These are phyloP conservation scores for Ricordea florida DNA, from an alignment of 92 coral and sea anemone genomes.

Conservation along the genomic window DNA sequence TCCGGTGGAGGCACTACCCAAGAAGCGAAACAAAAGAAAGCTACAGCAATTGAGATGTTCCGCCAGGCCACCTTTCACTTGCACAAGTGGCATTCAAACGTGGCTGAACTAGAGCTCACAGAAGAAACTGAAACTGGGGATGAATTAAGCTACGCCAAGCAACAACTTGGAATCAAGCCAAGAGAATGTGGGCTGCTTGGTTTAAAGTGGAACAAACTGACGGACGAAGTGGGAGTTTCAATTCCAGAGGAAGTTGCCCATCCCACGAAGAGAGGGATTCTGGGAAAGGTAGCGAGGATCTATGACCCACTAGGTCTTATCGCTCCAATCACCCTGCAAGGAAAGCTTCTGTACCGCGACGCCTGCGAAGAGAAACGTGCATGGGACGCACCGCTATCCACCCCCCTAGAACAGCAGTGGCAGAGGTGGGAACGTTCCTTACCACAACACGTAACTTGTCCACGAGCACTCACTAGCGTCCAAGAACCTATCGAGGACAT, in stretches of 20 bases:
- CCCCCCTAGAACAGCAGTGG: slow-evolving; percentile 25
- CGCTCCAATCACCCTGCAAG: slow-evolving; percentile 40
- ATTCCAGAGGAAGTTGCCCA: slow-evolving; percentile 13
- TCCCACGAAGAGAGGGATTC: slow-evolving; percentile 46
- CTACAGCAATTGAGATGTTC: slow-evolving; percentile 19
- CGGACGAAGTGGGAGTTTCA: slow-evolving; percentile 26
- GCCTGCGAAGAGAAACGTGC: slow-evolving; percentile 47
- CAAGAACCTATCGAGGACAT: slow-evolving; percentile 24
- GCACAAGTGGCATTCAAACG: slow-evolving; percentile 69
- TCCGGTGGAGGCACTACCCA: slow-evolving; percentile 37
- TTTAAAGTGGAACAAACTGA: slow-evolving; percentile 36
- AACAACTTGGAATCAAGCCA: slow-evolving; percentile 8
- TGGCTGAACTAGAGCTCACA: slow-evolving; percentile 27
- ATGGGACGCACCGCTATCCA: slow-evolving; percentile 47
- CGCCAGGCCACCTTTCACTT: slow-evolving; percentile 40
- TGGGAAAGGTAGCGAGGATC: slow-evolving; percentile 34
- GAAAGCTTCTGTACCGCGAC: slow-evolving; percentile 44
- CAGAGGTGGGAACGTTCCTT: slow-evolving; percentile 40
- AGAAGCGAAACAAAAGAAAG: slow-evolving; percentile 39
- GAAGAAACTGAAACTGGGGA: slow-evolving; percentile 1
- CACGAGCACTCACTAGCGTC: slow-evolving; percentile 18
- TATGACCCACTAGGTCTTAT: slow-evolving; percentile 59
- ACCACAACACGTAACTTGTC: slow-evolving; percentile 8
- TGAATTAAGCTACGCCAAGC: slow-evolving; percentile 53
- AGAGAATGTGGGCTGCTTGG: slow-evolving; percentile 51